phyloP scores from a whole-genome alignment of 1,140 invertebrate species.

The Trissolcus basalis region DNA sequence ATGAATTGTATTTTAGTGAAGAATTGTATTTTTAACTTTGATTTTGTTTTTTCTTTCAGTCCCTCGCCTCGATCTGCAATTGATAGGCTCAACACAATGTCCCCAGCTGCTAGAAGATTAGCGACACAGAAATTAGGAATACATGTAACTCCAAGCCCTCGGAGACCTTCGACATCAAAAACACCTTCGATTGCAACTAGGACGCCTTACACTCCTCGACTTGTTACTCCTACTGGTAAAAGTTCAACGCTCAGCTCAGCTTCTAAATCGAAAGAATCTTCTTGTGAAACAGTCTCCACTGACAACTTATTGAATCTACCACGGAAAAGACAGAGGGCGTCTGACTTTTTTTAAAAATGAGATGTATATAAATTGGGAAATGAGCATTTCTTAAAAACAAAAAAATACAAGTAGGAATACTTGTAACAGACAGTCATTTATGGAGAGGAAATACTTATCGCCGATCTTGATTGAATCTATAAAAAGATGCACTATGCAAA shows the following conservation, averaged over 20 bases:
- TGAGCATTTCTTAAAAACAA: too few relatives aligned
- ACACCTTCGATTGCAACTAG: constrained; percentile 72
- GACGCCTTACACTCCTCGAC: constrained; percentile 69
- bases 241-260: constrained; percentile 8
- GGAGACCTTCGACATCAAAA: constrained; percentile 67
- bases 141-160: constrained; percentile 73
- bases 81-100: constrained; percentile 92
- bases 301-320: constrained; percentile 74
- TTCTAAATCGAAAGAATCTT: constrained; percentile 34
- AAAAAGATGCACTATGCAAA: too few relatives aligned
- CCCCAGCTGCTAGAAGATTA: constrained; percentile 92
- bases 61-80: constrained; percentile 80
- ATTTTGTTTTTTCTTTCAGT: constrained; percentile 63
- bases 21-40: too few relatives aligned
- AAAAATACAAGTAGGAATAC: too few relatives aligned
- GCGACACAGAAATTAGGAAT: constrained; percentile 80
- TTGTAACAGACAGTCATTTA: too few relatives aligned
- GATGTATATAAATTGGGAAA: too few relatives aligned
- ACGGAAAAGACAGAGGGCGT: constrained; percentile 70
- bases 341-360: constrained; percentile 69
- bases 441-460: too few relatives aligned
- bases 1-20: too few relatives aligned
- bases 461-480: too few relatives aligned
- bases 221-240: constrained; percentile 64
- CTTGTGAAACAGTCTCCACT: constrained; percentile 71